phyloP scores from a whole-genome alignment of 2,113 vertebrate species.

The Barbus barbus region DNA sequence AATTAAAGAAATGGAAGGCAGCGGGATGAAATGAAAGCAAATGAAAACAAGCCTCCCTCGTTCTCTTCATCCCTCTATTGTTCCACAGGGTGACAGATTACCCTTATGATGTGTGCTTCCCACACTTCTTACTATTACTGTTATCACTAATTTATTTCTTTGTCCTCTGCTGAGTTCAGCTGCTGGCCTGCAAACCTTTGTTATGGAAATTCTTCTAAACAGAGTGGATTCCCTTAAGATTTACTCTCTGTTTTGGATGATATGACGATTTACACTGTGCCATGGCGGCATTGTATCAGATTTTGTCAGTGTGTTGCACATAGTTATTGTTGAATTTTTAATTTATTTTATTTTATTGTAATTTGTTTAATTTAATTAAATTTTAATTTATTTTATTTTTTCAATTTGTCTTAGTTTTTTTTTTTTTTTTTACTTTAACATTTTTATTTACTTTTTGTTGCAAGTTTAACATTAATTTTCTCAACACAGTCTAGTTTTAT shows the following conservation, averaged over 20 bases:
- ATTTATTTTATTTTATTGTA: no score
- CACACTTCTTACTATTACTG: slow-evolving; percentile 42
- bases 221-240: neutral
- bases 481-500: neutral
- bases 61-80: slow-evolving; percentile 7
- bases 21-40: slow-evolving; percentile 40
- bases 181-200: slow-evolving; percentile 15
- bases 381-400: no score
- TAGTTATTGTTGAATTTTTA: no score
- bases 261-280: neutral
- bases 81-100: slow-evolving; percentile 44
- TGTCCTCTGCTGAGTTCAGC: neutral
- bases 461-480: no score
- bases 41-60: slow-evolving; percentile 41
- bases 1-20: slow-evolving; percentile 54
- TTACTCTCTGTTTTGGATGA: neutral
- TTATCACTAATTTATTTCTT: slow-evolving; percentile 31
- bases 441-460: no score
- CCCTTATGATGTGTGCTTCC: slow-evolving; percentile 7
- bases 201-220: slow-evolving; percentile 3
- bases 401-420: no score
- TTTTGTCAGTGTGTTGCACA: no score
- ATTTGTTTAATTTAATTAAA: no score
- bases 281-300: neutral
- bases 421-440: no score